These are phyloP conservation scores for Tinea pellionella DNA, from an alignment of 2,888 invertebrate species.

Conservation along the genomic window DNA sequence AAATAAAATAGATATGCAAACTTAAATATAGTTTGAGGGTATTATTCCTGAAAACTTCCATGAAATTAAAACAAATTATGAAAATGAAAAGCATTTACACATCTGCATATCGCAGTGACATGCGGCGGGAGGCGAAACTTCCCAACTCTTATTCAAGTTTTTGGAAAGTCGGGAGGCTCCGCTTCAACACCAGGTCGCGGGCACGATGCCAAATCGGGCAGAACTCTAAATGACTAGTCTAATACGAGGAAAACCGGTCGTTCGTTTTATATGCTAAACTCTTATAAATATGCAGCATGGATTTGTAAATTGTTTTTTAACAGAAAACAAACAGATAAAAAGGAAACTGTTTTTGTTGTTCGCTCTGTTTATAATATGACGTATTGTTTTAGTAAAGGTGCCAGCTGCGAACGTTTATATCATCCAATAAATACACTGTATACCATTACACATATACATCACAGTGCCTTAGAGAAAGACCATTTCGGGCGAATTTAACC, in stretches of 20 bases:
- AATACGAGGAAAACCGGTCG: conserved; percentile 1
- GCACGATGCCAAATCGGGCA: background rate
- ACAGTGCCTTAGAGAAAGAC: too few relatives aligned
- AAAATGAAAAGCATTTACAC: background rate
- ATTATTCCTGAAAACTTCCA: too few relatives aligned
- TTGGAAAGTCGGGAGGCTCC: background rate
- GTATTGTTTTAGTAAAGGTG: background rate
- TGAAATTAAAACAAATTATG: background rate
- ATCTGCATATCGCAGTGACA: background rate
- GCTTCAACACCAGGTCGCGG: background rate
- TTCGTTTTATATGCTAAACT: conserved; percentile 8
- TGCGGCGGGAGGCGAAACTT: background rate
- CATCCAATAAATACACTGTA: too few relatives aligned
- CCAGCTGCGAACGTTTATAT: background rate
- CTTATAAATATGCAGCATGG: conserved; percentile 8
- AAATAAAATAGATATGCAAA: too few relatives aligned
- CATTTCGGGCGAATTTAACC: background rate
- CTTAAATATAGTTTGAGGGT: too few relatives aligned
- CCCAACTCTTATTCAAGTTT: background rate
- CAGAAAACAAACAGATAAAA: background rate
- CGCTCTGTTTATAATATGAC: background rate
- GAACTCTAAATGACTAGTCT: background rate
- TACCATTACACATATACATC: too few relatives aligned
- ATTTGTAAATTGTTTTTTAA: conserved; percentile 2
- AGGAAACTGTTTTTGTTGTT: background rate